A percentile compares a stretch with the other conserved stretches of the same genome.
Evolutionary conservation across 2,888 invertebrate species (phyloP).

Genomic region (Miltochrista miniata): DNA sequence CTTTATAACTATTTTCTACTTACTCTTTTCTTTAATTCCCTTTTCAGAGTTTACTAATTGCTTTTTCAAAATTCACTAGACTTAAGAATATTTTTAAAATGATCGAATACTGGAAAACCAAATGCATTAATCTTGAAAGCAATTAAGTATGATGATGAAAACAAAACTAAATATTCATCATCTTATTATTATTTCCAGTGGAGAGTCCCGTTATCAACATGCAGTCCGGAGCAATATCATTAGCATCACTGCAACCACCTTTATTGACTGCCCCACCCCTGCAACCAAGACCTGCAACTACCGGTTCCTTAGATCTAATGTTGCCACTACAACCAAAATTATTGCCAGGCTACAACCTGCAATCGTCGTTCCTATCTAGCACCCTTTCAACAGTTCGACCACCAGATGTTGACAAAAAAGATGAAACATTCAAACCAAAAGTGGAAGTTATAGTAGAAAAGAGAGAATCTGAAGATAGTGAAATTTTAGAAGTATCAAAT

Average conservation of each 20-base stretch:
- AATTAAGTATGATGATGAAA: neutral
- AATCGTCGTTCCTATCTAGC: slow-evolving; percentile 76
- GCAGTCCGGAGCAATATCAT: slow-evolving; percentile 74
- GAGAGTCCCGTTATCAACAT: slow-evolving; percentile 81
- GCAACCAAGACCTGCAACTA: slow-evolving; percentile 88
- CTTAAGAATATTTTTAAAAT: neutral
- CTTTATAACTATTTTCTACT: no score
- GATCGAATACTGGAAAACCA: neutral
- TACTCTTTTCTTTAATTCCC: no score
- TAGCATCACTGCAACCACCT: slow-evolving; percentile 81
- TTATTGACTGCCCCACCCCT: slow-evolving; percentile 83
- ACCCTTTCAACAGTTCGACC: slow-evolving; percentile 79
- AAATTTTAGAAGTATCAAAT: slow-evolving; percentile 53
- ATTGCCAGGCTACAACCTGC: slow-evolving; percentile 82
- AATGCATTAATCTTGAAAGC: neutral
- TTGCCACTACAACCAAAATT: slow-evolving; percentile 89
- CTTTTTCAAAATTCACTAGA: no score
- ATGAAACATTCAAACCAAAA: slow-evolving; percentile 57
- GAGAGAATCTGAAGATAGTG: slow-evolving; percentile 51
- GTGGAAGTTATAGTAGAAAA: slow-evolving; percentile 70
- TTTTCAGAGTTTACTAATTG: no score
- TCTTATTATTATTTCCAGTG: slow-evolving; percentile 70
- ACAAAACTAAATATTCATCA: slow-evolving; percentile 16
- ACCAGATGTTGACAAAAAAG: slow-evolving; percentile 59
- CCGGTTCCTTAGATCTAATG: slow-evolving; percentile 86